phyloP scores from a whole-genome alignment of 2,797 vertebrate genomes.

The Knipowitschia caucasica region DNA sequence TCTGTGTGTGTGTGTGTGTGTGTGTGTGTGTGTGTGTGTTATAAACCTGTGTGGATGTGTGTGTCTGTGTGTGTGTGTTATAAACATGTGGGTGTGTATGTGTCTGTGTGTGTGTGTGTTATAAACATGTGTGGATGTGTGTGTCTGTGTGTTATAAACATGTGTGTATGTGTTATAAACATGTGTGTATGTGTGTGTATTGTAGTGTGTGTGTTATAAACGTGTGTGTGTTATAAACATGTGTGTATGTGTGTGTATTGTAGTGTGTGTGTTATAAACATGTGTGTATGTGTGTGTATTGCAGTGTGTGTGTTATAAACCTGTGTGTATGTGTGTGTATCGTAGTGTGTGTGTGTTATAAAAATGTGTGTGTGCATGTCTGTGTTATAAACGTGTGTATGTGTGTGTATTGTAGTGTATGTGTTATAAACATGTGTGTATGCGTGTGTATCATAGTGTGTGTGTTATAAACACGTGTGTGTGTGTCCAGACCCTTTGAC shows the following conservation, averaged over 20 bases:
- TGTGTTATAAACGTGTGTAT: conserved; percentile 34
- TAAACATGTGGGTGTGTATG: no score
- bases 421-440: conserved; percentile 9
- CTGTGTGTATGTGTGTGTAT: conserved; percentile 31
- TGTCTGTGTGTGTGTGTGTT: conserved; percentile 4
- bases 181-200: conserved; percentile 15
- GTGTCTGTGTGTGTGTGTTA: conserved; percentile 20
- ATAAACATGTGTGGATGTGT: no score
- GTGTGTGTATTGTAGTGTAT: conserved; percentile 22
- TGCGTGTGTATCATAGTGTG: conserved; percentile 6
- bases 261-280: conserved; percentile 22
- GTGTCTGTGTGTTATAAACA: conserved; percentile 15
- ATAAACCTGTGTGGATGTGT: conserved; percentile 37
- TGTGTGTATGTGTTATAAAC: conserved; percentile 32
- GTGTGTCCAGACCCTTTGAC: conserved; percentile 14
- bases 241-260: conserved; percentile 31
- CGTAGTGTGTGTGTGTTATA: conserved; percentile 9
- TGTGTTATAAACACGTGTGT: conserved; percentile 34
- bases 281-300: conserved; percentile 8
- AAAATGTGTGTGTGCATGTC: conserved; percentile 6
- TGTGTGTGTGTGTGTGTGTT: conserved; percentile 6
- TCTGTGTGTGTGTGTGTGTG: conserved; percentile 18
- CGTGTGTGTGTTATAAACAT: conserved; percentile 21
- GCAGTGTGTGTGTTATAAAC: conserved; percentile 19
- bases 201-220: conserved; percentile 8